Conservation (phyloP, 1,140 invertebrate genomes). For the Monochamus saltuarius region DNA sequence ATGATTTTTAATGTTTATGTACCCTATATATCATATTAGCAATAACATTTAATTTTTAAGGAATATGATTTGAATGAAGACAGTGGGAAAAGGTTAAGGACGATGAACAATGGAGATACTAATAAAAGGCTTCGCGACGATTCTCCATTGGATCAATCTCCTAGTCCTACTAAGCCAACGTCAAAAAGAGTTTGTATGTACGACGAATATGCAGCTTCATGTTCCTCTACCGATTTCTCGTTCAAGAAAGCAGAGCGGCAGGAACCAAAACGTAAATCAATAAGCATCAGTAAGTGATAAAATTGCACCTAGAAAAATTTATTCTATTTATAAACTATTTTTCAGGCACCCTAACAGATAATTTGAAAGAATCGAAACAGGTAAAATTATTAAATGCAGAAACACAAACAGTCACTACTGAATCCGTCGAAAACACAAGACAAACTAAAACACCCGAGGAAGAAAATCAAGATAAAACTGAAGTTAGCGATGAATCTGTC, state of each 20-base stretch:
- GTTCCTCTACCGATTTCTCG: constrained; percentile 36
- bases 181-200: constrained; percentile 39
- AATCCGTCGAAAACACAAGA: neutral
- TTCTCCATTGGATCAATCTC: constrained; percentile 22
- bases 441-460: neutral
- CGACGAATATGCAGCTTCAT: constrained; percentile 39
- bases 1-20: no score
- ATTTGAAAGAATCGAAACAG: constrained; percentile 28
- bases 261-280: constrained; percentile 29
- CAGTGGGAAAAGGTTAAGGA: constrained; percentile 31
- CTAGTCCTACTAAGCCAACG: constrained; percentile 23
- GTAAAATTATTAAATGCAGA: constrained; percentile 34
- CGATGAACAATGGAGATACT: constrained; percentile 18
- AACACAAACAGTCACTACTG: constrained; percentile 34
- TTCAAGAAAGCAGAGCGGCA: constrained; percentile 23
- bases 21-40: no score
- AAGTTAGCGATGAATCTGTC: constrained; percentile 8
- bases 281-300: constrained; percentile 28
- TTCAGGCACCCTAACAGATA: constrained; percentile 30
- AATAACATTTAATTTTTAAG: constrained; percentile 19
- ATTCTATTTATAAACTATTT: constrained; percentile 11
- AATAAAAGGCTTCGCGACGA: constrained; percentile 23
- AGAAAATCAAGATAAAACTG: constrained; percentile 11
- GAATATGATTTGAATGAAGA: constrained; percentile 32
- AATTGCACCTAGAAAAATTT: neutral